Conservation (phyloP, 2,888 invertebrate species). For the Thecophora atra region DNA sequence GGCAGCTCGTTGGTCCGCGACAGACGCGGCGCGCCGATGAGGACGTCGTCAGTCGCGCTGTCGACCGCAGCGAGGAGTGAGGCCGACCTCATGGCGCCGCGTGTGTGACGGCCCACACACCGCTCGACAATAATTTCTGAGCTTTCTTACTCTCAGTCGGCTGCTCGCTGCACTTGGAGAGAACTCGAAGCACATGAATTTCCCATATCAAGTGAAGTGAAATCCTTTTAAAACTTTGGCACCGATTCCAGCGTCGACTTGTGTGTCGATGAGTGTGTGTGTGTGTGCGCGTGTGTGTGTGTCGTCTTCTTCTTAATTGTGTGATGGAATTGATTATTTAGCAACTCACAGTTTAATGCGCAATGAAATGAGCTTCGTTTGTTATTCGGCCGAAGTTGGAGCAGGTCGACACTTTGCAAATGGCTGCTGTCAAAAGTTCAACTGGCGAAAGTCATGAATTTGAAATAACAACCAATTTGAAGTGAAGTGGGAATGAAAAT, state of each 20-base stretch:
- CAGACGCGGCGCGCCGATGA: too few relatives aligned
- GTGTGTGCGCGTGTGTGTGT: background rate
- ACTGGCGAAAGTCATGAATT: slow-evolving; percentile 24
- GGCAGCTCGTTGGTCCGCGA: too few relatives aligned
- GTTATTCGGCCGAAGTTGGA: slow-evolving; percentile 31
- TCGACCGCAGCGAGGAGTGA: too few relatives aligned
- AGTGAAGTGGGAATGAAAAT: background rate
- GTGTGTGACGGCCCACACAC: too few relatives aligned
- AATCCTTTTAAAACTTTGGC: background rate
- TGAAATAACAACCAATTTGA: background rate
- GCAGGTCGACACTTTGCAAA: slow-evolving; percentile 16
- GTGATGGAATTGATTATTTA: slow-evolving; percentile 65
- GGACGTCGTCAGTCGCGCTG: too few relatives aligned
- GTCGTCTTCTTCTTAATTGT: slow-evolving; percentile 59
- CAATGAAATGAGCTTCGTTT: slow-evolving; percentile 37
- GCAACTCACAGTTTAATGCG: slow-evolving; percentile 59
- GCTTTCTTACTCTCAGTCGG: too few relatives aligned
- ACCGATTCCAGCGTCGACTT: background rate
- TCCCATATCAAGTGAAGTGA: background rate
- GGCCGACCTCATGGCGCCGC: too few relatives aligned
- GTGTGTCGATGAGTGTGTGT: background rate
- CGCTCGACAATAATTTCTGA: too few relatives aligned
- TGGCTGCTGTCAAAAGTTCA: slow-evolving; percentile 21
- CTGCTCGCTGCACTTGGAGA: background rate
- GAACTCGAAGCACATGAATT: background rate